Percentiles rank a stretch among this genome's conserved stretches.
phyloP scores from a whole-genome alignment of 2,888 invertebrate genomes.

The Papilio gigon region DNA sequence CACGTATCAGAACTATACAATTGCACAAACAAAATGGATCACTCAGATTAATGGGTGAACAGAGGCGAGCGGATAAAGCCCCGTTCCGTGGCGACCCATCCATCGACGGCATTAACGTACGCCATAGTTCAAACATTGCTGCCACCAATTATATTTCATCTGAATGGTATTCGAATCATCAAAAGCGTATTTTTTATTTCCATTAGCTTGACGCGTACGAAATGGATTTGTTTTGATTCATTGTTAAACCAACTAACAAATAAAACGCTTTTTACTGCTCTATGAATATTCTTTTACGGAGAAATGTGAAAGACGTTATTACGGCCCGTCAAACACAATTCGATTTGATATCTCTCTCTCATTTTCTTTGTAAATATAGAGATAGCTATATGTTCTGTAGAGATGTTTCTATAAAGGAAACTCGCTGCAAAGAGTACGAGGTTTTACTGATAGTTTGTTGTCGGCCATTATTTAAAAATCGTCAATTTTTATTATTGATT shows the following conservation, averaged over 20 bases:
- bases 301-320: background rate
- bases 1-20: background rate
- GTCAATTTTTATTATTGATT: no score
- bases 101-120: constrained; percentile 29
- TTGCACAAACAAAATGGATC: constrained; percentile 15
- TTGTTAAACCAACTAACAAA: constrained; percentile 53
- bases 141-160: constrained; percentile 15
- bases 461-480: no score
- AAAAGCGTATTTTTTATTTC: constrained; percentile 9
- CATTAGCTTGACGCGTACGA: constrained; percentile 40
- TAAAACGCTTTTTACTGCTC: background rate
- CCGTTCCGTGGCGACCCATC: constrained; percentile 38
- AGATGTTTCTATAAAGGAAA: no score
- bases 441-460: no score
- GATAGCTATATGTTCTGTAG: no score
- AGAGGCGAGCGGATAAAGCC: constrained; percentile 27
- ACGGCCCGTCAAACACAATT: no score
- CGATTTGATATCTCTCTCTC: no score
- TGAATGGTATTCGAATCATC: constrained; percentile 8
- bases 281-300: background rate
- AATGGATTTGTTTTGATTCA: constrained; percentile 50
- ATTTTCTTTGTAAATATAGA: no score
- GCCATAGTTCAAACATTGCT: constrained; percentile 33
- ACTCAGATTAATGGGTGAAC: constrained; percentile 21
- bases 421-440: no score